Evolutionary conservation across 2,888 invertebrate genomes (phyloP).

Genomic region (Listrodromus nycthemerus): DNA sequence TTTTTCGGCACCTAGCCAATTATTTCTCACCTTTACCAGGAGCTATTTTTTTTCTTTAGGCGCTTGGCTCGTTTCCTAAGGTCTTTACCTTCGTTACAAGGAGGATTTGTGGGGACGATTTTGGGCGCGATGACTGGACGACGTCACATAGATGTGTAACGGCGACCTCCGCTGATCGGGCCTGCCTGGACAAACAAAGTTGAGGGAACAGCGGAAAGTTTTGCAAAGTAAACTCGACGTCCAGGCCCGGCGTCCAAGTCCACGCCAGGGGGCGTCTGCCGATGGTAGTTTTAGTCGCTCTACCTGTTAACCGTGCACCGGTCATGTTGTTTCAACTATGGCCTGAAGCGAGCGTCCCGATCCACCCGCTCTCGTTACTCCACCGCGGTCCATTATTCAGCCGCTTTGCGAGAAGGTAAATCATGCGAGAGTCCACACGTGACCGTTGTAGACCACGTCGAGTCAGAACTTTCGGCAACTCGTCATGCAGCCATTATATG

Average conservation of each 20-base stretch:
- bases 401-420: slow-evolving; percentile 17
- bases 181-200: background rate
- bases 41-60: too few species aligned
- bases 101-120: too few species aligned
- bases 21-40: too few species aligned
- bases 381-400: slow-evolving; percentile 43
- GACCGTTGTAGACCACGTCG: background rate
- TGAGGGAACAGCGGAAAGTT: slow-evolving; percentile 71
- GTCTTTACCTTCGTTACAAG: too few species aligned
- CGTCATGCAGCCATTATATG: background rate
- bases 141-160: too few species aligned
- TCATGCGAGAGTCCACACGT: slow-evolving; percentile 20
- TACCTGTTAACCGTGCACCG: slow-evolving; percentile 70
- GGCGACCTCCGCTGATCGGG: background rate
- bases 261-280: slow-evolving; percentile 20
- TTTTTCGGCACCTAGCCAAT: too few species aligned
- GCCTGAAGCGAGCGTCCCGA: slow-evolving; percentile 63
- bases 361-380: slow-evolving; percentile 38
- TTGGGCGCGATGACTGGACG: too few species aligned
- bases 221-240: slow-evolving; percentile 80
- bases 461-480: background rate
- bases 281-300: slow-evolving; percentile 61
- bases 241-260: slow-evolving; percentile 64
- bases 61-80: too few species aligned
- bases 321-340: slow-evolving; percentile 80